A percentile compares a stretch with the other conserved stretches of the same genome.
phyloP scores from a whole-genome alignment of 2,113 vertebrate species.

The Callithrix jacchus region DNA sequence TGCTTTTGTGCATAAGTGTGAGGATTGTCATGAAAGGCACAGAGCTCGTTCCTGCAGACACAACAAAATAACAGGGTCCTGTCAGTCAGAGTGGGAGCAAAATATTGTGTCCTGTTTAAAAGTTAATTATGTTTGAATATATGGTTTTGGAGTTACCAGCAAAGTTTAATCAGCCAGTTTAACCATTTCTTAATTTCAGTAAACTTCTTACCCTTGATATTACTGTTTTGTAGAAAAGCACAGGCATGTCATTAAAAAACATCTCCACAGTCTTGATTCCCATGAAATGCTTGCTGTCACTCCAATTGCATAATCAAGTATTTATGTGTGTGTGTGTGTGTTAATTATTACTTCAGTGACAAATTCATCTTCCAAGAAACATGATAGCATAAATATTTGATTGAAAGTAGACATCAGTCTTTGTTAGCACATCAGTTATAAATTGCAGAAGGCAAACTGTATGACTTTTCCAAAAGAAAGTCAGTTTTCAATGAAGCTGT shows the following conservation, averaged over 20 bases:
- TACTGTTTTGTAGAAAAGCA: neutral
- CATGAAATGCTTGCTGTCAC: constrained; percentile 34
- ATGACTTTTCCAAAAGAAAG: constrained; percentile 46
- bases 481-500: constrained; percentile 29
- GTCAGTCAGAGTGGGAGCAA: neutral
- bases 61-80: neutral
- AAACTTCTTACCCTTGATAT: neutral
- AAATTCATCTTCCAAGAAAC: constrained; percentile 66
- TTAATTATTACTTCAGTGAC: neutral
- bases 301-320: constrained; percentile 29
- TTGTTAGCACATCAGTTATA: constrained; percentile 45
- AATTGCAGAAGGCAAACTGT: constrained; percentile 43
- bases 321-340: too few relatives aligned
- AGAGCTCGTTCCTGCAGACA: neutral
- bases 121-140: neutral
- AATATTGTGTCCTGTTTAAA: neutral
- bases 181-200: neutral
- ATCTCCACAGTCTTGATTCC: neutral
- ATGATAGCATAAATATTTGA: constrained; percentile 60
- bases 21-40: neutral
- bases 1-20: neutral
- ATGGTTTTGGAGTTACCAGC: neutral
- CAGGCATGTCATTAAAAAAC: neutral
- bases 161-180: constrained; percentile 1
- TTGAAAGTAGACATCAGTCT: constrained; percentile 62